Percentiles rank a stretch among this genome's conserved stretches.
These are phyloP conservation scores for Cygnus olor DNA, from an alignment of 2,797 vertebrate species.

Conservation along the genomic window DNA sequence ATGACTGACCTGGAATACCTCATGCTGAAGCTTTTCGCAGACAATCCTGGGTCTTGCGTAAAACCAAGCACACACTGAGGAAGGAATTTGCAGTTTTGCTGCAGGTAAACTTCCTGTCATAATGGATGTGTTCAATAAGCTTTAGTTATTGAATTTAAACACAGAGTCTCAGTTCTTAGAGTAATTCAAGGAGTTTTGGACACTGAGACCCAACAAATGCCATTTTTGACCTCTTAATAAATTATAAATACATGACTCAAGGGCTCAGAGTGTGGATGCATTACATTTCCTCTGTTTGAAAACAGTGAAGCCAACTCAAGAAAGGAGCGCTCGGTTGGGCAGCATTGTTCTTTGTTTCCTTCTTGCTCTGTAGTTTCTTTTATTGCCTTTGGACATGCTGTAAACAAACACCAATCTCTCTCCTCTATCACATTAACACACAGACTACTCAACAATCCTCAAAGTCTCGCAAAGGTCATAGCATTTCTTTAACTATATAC, in stretches of 20 bases:
- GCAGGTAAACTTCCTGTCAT: slow-evolving; percentile 7
- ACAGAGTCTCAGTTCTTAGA: neutral
- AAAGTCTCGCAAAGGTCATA: slow-evolving; percentile 39
- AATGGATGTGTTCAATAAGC: slow-evolving; percentile 60
- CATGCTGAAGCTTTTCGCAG: neutral
- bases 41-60: neutral
- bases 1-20: slow-evolving; percentile 14
- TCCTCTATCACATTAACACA: slow-evolving; percentile 21
- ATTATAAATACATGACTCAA: slow-evolving; percentile 34
- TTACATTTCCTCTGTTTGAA: neutral
- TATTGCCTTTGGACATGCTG: slow-evolving; percentile 43
- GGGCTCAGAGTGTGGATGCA: neutral
- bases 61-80: neutral
- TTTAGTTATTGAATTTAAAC: slow-evolving; percentile 43
- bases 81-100: slow-evolving; percentile 15
- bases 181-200: slow-evolving; percentile 6
- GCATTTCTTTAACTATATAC: slow-evolving; percentile 59
- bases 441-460: slow-evolving; percentile 10
- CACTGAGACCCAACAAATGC: neutral
- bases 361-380: slow-evolving; percentile 28
- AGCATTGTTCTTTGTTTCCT: slow-evolving; percentile 1
- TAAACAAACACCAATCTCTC: slow-evolving; percentile 47
- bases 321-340: neutral
- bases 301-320: neutral
- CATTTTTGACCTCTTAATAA: slow-evolving; percentile 52